Percentiles rank a stretch among this genome's conserved stretches.
Conservation (phyloP, 1,140 invertebrate genomes). For the Zaprionus kolodkinae region DNA sequence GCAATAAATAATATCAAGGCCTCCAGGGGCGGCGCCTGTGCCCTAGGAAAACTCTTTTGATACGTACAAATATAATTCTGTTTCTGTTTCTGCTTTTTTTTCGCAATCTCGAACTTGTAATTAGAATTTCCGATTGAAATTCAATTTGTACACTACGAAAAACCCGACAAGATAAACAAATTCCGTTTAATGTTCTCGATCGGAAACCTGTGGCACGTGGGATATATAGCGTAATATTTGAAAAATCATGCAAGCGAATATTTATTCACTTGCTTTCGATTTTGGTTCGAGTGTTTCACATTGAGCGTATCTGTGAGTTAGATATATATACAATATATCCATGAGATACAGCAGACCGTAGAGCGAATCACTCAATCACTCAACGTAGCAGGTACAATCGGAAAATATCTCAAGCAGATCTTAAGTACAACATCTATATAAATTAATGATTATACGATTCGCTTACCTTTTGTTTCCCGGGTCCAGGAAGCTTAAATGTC, state of each 20-base stretch:
- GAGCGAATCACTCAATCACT: slow-evolving; percentile 57
- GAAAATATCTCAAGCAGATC: neutral
- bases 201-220: slow-evolving; percentile 33
- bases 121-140: slow-evolving; percentile 57
- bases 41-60: slow-evolving; percentile 6
- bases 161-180: slow-evolving; percentile 40
- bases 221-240: slow-evolving; percentile 25
- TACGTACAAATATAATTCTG: slow-evolving; percentile 25
- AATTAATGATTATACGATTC: neutral
- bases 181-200: slow-evolving; percentile 20
- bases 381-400: slow-evolving; percentile 46
- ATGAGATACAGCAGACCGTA: slow-evolving; percentile 43
- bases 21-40: neutral
- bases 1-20: slow-evolving; percentile 21
- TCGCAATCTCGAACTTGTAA: slow-evolving; percentile 44
- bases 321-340: slow-evolving; percentile 1
- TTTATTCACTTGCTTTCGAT: slow-evolving; percentile 31
- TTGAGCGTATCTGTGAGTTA: slow-evolving; percentile 19
- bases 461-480: slow-evolving; percentile 84
- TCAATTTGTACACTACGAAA: slow-evolving; percentile 29
- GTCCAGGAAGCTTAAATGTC: slow-evolving; percentile 82
- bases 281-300: slow-evolving; percentile 15
- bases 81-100: neutral
- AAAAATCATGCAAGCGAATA: slow-evolving; percentile 27
- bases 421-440: neutral